Conservation (phyloP, 2,113 vertebrate genomes). For the Paraplagusia blochii region DNA sequence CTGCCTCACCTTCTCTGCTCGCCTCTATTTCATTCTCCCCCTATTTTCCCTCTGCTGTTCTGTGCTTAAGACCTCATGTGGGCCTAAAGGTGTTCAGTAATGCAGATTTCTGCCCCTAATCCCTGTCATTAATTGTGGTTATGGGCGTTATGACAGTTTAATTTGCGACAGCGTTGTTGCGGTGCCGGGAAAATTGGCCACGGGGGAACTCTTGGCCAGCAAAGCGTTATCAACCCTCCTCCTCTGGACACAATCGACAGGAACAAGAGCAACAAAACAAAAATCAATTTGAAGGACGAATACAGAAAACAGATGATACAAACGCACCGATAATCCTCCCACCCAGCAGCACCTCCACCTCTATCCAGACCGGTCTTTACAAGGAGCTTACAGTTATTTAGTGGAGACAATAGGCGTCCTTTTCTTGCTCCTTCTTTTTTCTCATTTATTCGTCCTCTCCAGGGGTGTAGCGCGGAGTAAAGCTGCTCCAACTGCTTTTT, state of each 20-base stretch:
- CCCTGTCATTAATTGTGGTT: slow-evolving; percentile 72
- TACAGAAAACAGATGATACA: slow-evolving; percentile 55
- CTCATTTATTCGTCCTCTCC: slow-evolving; percentile 45
- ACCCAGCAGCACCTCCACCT: slow-evolving; percentile 41
- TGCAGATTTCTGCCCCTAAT: slow-evolving; percentile 70
- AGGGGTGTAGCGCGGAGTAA: slow-evolving; percentile 25
- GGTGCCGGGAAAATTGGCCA: slow-evolving; percentile 66
- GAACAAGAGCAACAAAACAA: slow-evolving; percentile 63
- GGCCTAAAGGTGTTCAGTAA: slow-evolving; percentile 65
- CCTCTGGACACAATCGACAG: slow-evolving; percentile 60
- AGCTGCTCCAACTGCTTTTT: slow-evolving; percentile 36
- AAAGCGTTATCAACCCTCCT: slow-evolving; percentile 54
- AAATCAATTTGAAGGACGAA: slow-evolving; percentile 73
- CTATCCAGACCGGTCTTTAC: slow-evolving; percentile 40
- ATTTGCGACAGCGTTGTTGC: slow-evolving; percentile 69
- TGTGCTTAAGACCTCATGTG: slow-evolving; percentile 49
- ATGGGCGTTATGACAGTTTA: slow-evolving; percentile 73
- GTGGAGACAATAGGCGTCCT: slow-evolving; percentile 36
- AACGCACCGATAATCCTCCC: slow-evolving; percentile 55
- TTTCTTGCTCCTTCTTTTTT: slow-evolving; percentile 20
- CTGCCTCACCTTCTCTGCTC: background rate
- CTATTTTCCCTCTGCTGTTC: slow-evolving; percentile 5
- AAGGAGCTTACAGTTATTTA: slow-evolving; percentile 45
- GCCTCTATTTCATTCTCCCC: background rate
- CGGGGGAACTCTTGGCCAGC: slow-evolving; percentile 59